A percentile compares a stretch with the other conserved stretches of the same genome.
Evolutionary conservation across 2,888 invertebrate genomes (phyloP).

Genomic region (Drosophila ustulata): DNA sequence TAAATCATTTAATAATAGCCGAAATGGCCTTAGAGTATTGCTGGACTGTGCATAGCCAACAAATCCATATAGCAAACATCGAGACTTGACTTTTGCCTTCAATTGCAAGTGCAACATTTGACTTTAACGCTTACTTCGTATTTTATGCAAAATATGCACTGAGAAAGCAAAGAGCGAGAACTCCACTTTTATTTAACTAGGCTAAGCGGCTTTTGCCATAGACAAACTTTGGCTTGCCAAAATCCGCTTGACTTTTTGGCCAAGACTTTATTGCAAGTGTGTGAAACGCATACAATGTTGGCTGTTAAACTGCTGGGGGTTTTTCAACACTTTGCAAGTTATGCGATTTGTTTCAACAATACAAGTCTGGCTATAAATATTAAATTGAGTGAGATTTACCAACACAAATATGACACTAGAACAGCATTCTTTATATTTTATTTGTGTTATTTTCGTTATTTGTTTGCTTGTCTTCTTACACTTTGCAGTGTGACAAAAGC

Average conservation of each 20-base stretch:
- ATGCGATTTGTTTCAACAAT: slow-evolving; percentile 41
- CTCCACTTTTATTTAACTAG: slow-evolving; percentile 77
- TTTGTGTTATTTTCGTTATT: not conserved
- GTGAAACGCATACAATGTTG: slow-evolving; percentile 42
- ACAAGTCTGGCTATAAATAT: slow-evolving; percentile 13
- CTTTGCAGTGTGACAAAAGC: slow-evolving; percentile 7
- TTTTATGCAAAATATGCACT: not conserved
- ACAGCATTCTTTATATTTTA: not conserved
- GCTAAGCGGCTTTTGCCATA: slow-evolving; percentile 72
- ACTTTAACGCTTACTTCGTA: not conserved
- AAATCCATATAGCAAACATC: slow-evolving; percentile 13
- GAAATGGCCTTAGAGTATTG: slow-evolving; percentile 35
- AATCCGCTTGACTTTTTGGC: slow-evolving; percentile 77
- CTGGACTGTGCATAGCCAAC: slow-evolving; percentile 5
- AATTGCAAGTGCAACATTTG: slow-evolving; percentile 1
- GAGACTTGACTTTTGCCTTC: not conserved
- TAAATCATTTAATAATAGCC: slow-evolving; percentile 45
- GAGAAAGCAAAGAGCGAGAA: slow-evolving; percentile 2
- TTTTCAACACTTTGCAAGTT: slow-evolving; percentile 37
- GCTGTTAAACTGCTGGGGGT: slow-evolving; percentile 29
- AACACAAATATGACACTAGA: slow-evolving; percentile 2
- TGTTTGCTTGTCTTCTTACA: slow-evolving; percentile 7
- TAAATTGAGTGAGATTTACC: slow-evolving; percentile 9
- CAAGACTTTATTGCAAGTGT: slow-evolving; percentile 61
- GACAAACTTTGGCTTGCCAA: slow-evolving; percentile 72